Percentiles rank a stretch among this genome's conserved stretches.
These are phyloP conservation scores for Calyptommatus sinebrachiatus DNA, from an alignment of 2,113 vertebrate species.

Conservation along the genomic window DNA sequence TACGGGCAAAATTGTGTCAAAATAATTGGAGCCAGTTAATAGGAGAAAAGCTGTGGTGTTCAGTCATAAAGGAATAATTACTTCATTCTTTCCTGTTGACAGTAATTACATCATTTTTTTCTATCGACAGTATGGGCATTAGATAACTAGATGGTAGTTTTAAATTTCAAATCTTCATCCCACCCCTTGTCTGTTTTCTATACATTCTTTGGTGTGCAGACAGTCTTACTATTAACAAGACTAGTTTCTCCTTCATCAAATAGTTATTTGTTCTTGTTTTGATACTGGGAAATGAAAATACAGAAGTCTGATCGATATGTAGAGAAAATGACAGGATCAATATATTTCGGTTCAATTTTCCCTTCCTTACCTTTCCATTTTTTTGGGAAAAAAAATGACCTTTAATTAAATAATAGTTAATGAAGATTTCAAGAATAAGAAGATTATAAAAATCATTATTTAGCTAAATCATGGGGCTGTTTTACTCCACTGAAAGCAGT, in stretches of 20 bases:
- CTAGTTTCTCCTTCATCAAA: not conserved
- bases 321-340: not conserved
- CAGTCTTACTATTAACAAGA: not conserved
- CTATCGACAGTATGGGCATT: not conserved
- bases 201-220: not conserved
- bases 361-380: too few relatives aligned
- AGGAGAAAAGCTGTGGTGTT: not conserved
- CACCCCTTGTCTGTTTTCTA: not conserved
- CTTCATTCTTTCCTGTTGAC: constrained; percentile 8
- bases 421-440: not conserved
- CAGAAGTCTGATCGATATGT: not conserved
- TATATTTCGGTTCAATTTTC: not conserved
- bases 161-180: not conserved
- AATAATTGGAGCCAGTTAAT: not conserved
- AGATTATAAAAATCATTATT: not conserved
- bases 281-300: not conserved
- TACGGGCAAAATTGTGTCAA: not conserved
- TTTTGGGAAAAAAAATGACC: not conserved
- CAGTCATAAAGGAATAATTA: constrained; percentile 7
- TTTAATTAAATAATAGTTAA: constrained; percentile 1
- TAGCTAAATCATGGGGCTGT: too few relatives aligned
- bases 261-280: not conserved
- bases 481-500: not conserved
- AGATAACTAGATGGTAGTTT: not conserved
- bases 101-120: constrained; percentile 7